Percentiles rank a stretch among this genome's conserved stretches.
Evolutionary conservation across 2,888 invertebrate species (phyloP).

Genomic region (Pyrgus malvae): DNA sequence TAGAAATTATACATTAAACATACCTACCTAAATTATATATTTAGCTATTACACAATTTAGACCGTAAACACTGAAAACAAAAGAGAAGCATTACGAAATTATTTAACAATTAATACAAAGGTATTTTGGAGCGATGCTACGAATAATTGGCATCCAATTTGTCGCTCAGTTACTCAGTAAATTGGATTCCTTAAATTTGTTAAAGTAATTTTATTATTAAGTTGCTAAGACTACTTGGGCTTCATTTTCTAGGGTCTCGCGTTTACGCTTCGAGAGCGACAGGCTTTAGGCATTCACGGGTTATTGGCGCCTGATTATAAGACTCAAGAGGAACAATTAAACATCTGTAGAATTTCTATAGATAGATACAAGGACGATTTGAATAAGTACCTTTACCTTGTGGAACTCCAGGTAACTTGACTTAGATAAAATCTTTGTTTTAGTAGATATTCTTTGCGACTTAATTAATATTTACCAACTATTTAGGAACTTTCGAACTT

Average conservation of each 20-base stretch:
- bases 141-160: neutral
- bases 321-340: slow-evolving; percentile 94
- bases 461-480: no score
- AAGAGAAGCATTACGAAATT: neutral
- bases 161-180: slow-evolving; percentile 1
- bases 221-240: neutral
- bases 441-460: no score
- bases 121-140: neutral
- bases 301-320: slow-evolving; percentile 96
- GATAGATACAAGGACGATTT: slow-evolving; percentile 94
- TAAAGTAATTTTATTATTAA: neutral
- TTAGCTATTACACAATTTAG: no score
- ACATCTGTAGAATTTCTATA: slow-evolving; percentile 94
- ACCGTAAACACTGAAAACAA: neutral
- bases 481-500: no score
- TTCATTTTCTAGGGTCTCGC: slow-evolving; percentile 89
- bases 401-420: slow-evolving; percentile 86
- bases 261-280: slow-evolving; percentile 96
- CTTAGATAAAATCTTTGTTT: neutral
- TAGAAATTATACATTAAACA: no score
- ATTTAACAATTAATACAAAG: neutral
- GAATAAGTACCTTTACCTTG: slow-evolving; percentile 97
- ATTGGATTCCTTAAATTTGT: neutral
- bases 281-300: slow-evolving; percentile 97
- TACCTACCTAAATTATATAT: no score